Evolutionary conservation across 2,888 invertebrate genomes (phyloP), one percentile per base, ranked within the genome.

Genomic region (Amphipyra berbera): DNA sequence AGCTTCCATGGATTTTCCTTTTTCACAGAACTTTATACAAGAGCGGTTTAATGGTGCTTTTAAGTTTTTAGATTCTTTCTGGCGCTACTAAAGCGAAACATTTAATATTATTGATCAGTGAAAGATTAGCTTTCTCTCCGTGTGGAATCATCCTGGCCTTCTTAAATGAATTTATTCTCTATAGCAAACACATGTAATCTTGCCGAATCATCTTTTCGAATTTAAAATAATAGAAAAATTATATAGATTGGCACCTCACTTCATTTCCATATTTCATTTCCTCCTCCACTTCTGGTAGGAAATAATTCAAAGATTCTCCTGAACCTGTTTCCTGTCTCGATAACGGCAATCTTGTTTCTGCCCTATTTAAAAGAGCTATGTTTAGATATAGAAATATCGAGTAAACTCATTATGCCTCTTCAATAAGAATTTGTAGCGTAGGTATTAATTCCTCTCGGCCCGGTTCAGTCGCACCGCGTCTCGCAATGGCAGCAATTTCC

Each of bases 201-300:
- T 37, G 1, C 3, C 14, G 38, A 53, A 35, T 7, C 14, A 30
- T 46, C 38, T 46, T 33, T 57, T 68, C 56, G 52, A 67, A 49
- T 73, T 27, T 46, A 55, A 62, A 50, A 47, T 50, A 58, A 73
- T 52, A 44, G 33, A 68, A 68, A 61, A 52, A 58, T 41, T 45
- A 21, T 57, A 47, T 52, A 50, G 35, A 30, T 68, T 41, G 61
- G 70, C 27, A 49, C 57, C 49, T 73, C 68, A 44, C 50, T 68
- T 74, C 62, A 71, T 68, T 68, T 71, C 62, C 75, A 42, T 68
- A 33, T 71, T 68, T 55, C 57, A 74, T 71, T 71, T 71, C 75
- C 70, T 68, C 54, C 50, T 35, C 40, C 46, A 54, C 57, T 68
- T 27, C 50, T 74, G 63, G 50, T 58, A 62, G 70, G 69, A 71